These are phyloP conservation scores for Hemibagrus wyckioides DNA, from an alignment of 2,113 vertebrate genomes.

Conservation along the genomic window DNA sequence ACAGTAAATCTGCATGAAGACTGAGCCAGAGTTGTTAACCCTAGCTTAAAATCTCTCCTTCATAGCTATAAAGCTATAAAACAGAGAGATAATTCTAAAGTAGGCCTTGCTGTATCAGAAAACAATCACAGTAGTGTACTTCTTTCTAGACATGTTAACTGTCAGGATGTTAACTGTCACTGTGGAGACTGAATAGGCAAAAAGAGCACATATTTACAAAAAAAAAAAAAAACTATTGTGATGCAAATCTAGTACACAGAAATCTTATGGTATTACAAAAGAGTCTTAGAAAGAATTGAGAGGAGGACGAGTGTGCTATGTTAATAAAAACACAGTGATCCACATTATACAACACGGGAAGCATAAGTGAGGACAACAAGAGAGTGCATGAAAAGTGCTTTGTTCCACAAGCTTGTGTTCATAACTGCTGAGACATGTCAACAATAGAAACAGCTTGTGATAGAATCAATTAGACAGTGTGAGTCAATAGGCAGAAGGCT, in stretches of 20 bases:
- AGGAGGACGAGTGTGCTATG: not conserved
- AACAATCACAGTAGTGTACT: not conserved
- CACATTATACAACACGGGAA: not conserved
- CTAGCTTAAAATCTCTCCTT: not conserved
- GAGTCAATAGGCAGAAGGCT: slow-evolving; percentile 39
- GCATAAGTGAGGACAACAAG: not conserved
- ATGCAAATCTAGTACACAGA: slow-evolving; percentile 19
- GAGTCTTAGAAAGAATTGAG: not conserved
- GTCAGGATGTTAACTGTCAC: not conserved
- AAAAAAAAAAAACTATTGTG: not conserved
- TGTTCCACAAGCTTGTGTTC: slow-evolving; percentile 23
- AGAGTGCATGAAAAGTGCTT: slow-evolving; percentile 26
- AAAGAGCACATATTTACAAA: not conserved
- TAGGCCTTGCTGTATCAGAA: slow-evolving; percentile 1
- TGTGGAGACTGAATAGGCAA: slow-evolving; percentile 1
- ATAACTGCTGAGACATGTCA: slow-evolving; percentile 28
- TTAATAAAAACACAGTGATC: slow-evolving; percentile 21
- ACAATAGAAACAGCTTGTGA: slow-evolving; percentile 33
- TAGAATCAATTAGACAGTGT: slow-evolving; percentile 30
- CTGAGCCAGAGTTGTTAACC: not conserved
- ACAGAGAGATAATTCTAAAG: not conserved
- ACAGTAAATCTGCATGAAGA: not conserved
- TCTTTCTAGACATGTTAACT: not conserved
- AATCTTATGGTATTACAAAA: slow-evolving; percentile 17
- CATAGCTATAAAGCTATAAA: slow-evolving; percentile 11